Evolutionary conservation across 2,113 vertebrate genomes (phyloP).

Genomic region (Lonchura striata): DNA sequence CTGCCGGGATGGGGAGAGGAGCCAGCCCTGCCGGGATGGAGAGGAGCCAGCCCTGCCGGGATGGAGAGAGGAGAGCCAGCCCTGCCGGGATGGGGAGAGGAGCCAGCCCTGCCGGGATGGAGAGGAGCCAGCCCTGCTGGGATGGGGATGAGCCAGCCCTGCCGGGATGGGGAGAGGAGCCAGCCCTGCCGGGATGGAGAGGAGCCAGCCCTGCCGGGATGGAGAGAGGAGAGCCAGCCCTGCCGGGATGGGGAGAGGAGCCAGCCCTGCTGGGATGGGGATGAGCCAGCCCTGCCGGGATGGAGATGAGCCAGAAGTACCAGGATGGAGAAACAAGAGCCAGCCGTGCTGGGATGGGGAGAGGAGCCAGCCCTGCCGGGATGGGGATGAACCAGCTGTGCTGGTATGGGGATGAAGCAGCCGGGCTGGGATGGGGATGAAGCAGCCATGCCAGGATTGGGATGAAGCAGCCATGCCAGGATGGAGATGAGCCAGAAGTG

Average conservation of each 20-base stretch:
- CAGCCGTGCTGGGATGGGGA: neutral
- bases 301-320: neutral
- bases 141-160: neutral
- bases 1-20: fast-evolving
- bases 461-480: too few species aligned
- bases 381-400: too few species aligned
- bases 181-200: too few species aligned
- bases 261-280: neutral
- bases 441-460: neutral
- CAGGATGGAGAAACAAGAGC: too few species aligned
- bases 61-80: neutral
- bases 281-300: neutral
- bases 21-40: neutral
- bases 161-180: neutral
- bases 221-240: neutral
- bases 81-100: neutral
- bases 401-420: too few species aligned
- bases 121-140: too few species aligned
- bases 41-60: too few species aligned
- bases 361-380: fast-evolving
- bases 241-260: neutral
- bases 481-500: too few species aligned
- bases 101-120: neutral
- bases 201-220: neutral
- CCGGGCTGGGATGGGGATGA: too few species aligned